Evolutionary conservation across 2,113 vertebrate genomes (phyloP).

Genomic region (Cyanoramphus novaezelandiae): DNA sequence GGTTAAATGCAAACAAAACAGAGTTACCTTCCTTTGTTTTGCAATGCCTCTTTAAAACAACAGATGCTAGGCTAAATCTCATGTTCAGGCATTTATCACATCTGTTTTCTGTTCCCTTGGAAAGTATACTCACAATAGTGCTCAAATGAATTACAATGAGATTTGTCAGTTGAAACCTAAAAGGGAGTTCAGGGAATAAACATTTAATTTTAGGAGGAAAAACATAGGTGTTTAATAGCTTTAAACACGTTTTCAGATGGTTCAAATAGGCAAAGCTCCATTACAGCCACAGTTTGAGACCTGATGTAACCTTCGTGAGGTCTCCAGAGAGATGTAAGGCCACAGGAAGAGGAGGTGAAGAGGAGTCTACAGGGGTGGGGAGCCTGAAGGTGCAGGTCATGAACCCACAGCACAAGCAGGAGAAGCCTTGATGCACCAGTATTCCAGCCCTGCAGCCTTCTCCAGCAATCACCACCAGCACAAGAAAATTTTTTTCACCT

Average conservation of each 20-base stretch:
- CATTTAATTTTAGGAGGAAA: background rate
- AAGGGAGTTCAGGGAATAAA: slow-evolving; percentile 21
- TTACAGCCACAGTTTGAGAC: background rate
- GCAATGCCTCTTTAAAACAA: slow-evolving; percentile 10
- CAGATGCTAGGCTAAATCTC: slow-evolving; percentile 25
- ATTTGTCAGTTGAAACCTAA: slow-evolving; percentile 29
- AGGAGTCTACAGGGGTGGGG: background rate
- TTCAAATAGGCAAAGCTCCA: background rate
- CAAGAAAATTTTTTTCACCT: background rate
- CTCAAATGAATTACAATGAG: slow-evolving; percentile 34
- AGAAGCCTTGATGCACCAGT: rapidly evolving
- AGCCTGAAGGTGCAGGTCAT: background rate
- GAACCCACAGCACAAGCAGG: background rate
- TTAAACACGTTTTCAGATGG: background rate
- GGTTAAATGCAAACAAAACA: slow-evolving; percentile 5
- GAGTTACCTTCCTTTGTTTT: background rate
- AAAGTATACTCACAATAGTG: background rate
- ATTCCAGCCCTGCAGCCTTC: background rate
- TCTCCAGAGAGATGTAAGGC: background rate
- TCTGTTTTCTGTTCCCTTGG: slow-evolving; percentile 27
- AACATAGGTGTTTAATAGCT: background rate
- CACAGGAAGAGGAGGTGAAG: background rate
- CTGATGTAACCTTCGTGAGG: background rate
- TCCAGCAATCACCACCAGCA: background rate
- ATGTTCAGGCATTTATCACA: slow-evolving; percentile 33